Evolutionary conservation across 2,113 vertebrate species (phyloP), one percentile per base, ranked within the genome.

Genomic region (Cariama cristata): DNA sequence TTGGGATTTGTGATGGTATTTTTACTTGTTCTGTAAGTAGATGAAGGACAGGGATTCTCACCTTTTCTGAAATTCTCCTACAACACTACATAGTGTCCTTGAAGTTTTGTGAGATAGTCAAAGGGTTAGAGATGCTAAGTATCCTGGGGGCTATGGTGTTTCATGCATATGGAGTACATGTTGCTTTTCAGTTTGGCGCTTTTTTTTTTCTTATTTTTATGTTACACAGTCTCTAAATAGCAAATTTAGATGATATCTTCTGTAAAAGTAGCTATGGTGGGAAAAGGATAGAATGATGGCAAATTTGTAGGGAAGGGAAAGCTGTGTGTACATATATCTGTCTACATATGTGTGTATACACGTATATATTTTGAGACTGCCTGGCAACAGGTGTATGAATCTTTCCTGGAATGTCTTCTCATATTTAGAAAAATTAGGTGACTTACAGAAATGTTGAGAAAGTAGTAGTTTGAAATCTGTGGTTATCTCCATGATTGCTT

Each of bases 51-150:
- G n/a, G 20, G 44, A 47, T 62, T 67, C 53, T 53, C 42, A 63
- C 12, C 62, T 92, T 67, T 23, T 67, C 68, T 71, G 40, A 72
- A 88, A 28, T 73, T 63, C 52, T 69, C 23, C 66, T 59, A 3
- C 32, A 44, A 4, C 2, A 4, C 0, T 23, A 16, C 5, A 2
- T 28, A n/a, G 11, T 5, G 14, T 72, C 68, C 53, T 49, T n/a
- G 12, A 64, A 52, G 33, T 58, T 64, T 30, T 64, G 12, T 30
- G 28, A 76, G 62, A 8, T 11, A 19, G 62, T 60, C 32, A 38
- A 27, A 63, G 9, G 23, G 6, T 58, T 58, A 45, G 28, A 71
- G 28, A 28, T 58, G 32, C 11, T 12, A 17, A 52, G 9, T 26
- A 12, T 35, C 40, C 14, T 19, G 11, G 24, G 40, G 17, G 35